Percentiles rank a stretch among this genome's conserved stretches.
These are phyloP conservation scores for Melanerpes formicivorus DNA, from an alignment of 2,113 vertebrate genomes.

Conservation along the genomic window DNA sequence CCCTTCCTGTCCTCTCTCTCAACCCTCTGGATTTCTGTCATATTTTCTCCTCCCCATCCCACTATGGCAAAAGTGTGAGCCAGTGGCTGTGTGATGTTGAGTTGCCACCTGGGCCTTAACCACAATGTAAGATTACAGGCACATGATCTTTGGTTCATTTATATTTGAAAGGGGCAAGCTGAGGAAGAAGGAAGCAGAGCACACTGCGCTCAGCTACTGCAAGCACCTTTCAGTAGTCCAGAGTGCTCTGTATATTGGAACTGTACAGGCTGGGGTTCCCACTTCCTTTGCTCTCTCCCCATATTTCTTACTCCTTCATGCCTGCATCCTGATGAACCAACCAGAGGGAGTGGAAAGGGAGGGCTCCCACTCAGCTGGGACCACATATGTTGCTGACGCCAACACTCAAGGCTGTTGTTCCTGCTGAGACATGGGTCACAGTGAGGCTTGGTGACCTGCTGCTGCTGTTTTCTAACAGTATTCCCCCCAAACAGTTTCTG, in stretches of 20 bases:
- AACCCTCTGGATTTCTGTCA: background rate
- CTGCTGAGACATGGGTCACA: background rate
- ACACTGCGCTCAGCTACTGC: background rate
- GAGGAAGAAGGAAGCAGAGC: background rate
- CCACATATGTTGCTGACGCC: background rate
- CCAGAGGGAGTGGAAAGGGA: background rate
- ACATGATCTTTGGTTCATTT: background rate
- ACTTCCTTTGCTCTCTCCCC: background rate
- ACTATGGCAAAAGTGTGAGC: background rate
- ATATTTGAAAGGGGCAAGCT: background rate
- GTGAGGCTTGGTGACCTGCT: background rate
- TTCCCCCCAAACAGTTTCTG: background rate
- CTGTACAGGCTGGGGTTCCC: background rate
- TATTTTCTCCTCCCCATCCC: background rate
- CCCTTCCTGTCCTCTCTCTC: background rate
- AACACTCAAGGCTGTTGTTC: background rate
- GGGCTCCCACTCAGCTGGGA: background rate
- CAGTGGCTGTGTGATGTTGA: background rate
- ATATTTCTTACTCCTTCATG: background rate
- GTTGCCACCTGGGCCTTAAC: background rate
- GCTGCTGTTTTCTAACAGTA: background rate
- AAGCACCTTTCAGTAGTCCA: background rate
- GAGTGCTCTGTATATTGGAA: background rate
- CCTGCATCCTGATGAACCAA: background rate
- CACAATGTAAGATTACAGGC: background rate